Conservation (phyloP, 2,797 vertebrate species). For the Scolopax bukidnonensis region DNA sequence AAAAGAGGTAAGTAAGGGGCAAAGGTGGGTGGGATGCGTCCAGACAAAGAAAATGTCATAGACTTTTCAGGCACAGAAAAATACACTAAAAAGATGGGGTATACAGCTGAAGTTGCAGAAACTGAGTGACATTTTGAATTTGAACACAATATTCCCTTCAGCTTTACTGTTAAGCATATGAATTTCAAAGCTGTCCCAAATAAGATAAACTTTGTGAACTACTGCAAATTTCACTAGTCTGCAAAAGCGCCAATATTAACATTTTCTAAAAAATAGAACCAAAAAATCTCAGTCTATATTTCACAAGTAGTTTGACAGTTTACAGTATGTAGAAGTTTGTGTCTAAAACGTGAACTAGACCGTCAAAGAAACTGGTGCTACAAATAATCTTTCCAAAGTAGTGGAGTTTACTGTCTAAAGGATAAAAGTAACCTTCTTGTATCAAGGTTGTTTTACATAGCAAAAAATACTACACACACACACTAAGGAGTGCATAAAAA, state of each 20-base stretch:
- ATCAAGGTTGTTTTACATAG: constrained; percentile 1
- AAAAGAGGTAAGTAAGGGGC: neutral
- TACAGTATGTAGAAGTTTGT: neutral
- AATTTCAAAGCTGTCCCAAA: neutral
- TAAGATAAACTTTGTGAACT: neutral
- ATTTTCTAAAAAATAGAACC: neutral
- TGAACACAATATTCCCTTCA: neutral
- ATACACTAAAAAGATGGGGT: neutral
- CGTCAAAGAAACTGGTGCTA: constrained; percentile 2
- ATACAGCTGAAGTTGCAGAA: neutral
- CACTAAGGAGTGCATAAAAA: neutral
- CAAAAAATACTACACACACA: neutral
- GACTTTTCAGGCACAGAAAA: neutral
- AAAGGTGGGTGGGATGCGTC: neutral
- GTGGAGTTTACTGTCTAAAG: neutral
- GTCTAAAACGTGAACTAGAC: constrained; percentile 9
- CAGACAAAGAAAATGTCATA: neutral
- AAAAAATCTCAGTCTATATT: neutral
- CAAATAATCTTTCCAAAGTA: constrained; percentile 35
- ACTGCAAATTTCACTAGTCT: neutral
- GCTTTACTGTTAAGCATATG: neutral
- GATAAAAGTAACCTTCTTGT: neutral
- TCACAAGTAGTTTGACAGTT: neutral
- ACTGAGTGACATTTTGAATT: neutral
- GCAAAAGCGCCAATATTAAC: neutral